A percentile compares a stretch with the other conserved stretches of the same genome.
Conservation (phyloP, 2,797 vertebrate species). For the Dallia pectoralis region DNA sequence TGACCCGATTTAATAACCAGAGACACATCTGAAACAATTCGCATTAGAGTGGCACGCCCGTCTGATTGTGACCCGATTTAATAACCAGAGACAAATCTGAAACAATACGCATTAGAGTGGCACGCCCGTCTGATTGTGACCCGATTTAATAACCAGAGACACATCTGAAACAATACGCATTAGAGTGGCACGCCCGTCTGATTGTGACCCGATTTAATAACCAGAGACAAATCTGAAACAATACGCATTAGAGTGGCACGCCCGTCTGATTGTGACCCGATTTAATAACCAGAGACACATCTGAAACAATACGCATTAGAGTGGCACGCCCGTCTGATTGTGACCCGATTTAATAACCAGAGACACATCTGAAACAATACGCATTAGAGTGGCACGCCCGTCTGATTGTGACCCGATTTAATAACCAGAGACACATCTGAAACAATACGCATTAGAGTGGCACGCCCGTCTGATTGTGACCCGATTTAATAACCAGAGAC, state of each 20-base stretch:
- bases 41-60: not conserved
- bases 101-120: not conserved
- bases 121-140: too few species aligned
- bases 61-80: too few species aligned
- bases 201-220: too few species aligned
- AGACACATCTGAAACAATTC: constrained; percentile 66
- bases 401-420: too few species aligned
- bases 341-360: constrained; percentile 17
- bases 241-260: not conserved
- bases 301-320: constrained; percentile 36
- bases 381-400: not conserved
- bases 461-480: too few species aligned
- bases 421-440: constrained; percentile 67
- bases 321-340: too few species aligned
- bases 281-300: constrained; percentile 62
- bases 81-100: not conserved
- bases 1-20: constrained; percentile 17
- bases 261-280: too few species aligned
- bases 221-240: not conserved
- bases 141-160: constrained; percentile 37
- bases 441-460: not conserved
- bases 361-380: constrained; percentile 66
- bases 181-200: not conserved
- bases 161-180: constrained; percentile 62
- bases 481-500: constrained; percentile 37